Evolutionary conservation across 2,113 vertebrate genomes (phyloP).

Genomic region (Gobio gobio): DNA sequence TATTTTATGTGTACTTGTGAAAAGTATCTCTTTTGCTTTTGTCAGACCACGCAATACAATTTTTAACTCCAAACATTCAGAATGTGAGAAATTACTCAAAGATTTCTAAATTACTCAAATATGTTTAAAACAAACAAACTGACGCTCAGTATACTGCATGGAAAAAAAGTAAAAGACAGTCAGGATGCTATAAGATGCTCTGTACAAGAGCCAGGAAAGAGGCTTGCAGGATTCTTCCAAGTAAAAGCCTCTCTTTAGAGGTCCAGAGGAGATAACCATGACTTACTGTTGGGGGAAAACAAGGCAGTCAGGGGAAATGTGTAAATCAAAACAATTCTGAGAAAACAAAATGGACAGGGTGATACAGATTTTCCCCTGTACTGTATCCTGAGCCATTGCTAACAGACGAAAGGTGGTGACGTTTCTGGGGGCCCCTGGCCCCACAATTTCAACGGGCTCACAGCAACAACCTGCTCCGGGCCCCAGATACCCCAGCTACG

Average conservation of each 20-base stretch:
- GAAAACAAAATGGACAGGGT: neutral
- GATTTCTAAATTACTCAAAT: too few species aligned
- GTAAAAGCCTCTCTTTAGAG: neutral
- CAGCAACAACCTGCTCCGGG: too few species aligned
- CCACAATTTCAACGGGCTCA: too few species aligned
- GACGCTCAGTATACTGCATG: neutral
- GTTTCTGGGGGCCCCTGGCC: too few species aligned
- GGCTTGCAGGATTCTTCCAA: neutral
- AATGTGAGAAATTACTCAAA: neutral
- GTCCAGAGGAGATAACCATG: neutral
- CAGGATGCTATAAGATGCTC: neutral
- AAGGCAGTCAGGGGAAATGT: neutral
- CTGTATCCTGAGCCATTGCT: neutral
- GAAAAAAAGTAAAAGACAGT: neutral
- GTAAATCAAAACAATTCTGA: neutral
- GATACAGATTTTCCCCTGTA: neutral
- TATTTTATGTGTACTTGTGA: neutral
- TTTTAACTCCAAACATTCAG: neutral
- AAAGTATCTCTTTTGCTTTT: neutral
- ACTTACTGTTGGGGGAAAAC: constrained; percentile 23
- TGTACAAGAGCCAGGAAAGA: constrained; percentile 24
- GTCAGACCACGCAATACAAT: neutral
- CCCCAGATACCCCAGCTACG: too few species aligned
- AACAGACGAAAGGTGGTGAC: too few species aligned
- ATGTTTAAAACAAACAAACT: neutral